A percentile compares a stretch with the other conserved stretches of the same genome.
Conservation (phyloP, 30 jellyfish, hydroid and myxozoan genomes). For the Sanderia malayensis region DNA sequence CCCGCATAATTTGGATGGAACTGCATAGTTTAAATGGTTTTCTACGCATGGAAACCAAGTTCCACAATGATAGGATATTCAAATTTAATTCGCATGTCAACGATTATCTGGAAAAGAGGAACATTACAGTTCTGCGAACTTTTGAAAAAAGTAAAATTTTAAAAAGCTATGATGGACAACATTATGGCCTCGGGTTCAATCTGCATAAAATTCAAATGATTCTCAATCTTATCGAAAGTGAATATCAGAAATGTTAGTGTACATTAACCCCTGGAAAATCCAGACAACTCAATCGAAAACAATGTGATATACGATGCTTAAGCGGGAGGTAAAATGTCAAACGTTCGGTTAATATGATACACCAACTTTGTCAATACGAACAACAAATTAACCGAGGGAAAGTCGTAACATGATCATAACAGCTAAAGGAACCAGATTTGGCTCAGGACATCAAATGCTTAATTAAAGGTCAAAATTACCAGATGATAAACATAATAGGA, state of each 20-base stretch:
- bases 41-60: slow-evolving; percentile 70
- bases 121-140: slow-evolving; percentile 59
- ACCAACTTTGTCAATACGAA: no score
- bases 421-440: no score
- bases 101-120: slow-evolving; percentile 38
- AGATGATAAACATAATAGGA: no score
- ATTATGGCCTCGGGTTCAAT: slow-evolving; percentile 86
- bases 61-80: slow-evolving; percentile 45
- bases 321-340: no score
- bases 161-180: slow-evolving; percentile 91
- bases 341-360: no score
- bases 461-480: no score
- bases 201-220: slow-evolving; percentile 50
- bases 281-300: no score
- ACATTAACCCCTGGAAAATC: no score
- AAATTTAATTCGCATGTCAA: slow-evolving; percentile 41
- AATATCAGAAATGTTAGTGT: neutral
- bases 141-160: slow-evolving; percentile 56
- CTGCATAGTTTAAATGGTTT: slow-evolving; percentile 81
- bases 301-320: no score
- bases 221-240: slow-evolving; percentile 33
- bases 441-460: no score
- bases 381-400: no score
- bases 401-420: no score
- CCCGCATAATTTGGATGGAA: slow-evolving; percentile 76